Evolutionary conservation across 2,113 vertebrate genomes (phyloP).

Genomic region (Petroica traversi): DNA sequence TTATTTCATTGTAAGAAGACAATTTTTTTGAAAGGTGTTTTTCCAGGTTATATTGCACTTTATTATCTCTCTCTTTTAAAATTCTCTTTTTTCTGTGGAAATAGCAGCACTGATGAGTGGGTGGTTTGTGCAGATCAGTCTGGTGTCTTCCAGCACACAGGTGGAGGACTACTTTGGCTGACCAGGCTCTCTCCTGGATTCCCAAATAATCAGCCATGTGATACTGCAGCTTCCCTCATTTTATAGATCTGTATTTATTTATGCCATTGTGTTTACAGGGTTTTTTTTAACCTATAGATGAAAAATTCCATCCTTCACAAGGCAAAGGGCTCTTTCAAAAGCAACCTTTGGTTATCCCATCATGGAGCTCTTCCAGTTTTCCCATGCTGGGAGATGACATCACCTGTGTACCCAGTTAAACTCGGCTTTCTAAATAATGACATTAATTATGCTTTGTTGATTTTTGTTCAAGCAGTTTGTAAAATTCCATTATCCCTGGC

Average conservation of each 20-base stretch:
- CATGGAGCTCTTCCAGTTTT: neutral
- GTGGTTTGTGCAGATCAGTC: neutral
- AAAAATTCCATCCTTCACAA: neutral
- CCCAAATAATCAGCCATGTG: neutral
- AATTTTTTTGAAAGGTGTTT: neutral
- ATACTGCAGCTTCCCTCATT: neutral
- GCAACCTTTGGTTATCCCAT: neutral
- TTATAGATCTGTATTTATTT: neutral
- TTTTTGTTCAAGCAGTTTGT: neutral
- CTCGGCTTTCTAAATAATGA: neutral
- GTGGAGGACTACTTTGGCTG: neutral
- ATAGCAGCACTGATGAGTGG: neutral
- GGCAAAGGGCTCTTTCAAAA: neutral
- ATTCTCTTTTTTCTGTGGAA: neutral
- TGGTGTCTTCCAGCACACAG: accelerated
- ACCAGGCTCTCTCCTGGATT: neutral
- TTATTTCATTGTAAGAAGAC: neutral
- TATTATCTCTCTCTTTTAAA: neutral
- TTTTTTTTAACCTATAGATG: neutral
- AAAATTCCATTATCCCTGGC: neutral
- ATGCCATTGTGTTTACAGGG: neutral
- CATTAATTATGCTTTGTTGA: neutral
- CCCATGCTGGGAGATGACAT: neutral
- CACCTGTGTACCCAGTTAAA: neutral
- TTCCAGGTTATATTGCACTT: neutral